Base-by-base conservation (phyloP, 2,888 invertebrate genomes). In the Crepidodera aurea region DNA sequence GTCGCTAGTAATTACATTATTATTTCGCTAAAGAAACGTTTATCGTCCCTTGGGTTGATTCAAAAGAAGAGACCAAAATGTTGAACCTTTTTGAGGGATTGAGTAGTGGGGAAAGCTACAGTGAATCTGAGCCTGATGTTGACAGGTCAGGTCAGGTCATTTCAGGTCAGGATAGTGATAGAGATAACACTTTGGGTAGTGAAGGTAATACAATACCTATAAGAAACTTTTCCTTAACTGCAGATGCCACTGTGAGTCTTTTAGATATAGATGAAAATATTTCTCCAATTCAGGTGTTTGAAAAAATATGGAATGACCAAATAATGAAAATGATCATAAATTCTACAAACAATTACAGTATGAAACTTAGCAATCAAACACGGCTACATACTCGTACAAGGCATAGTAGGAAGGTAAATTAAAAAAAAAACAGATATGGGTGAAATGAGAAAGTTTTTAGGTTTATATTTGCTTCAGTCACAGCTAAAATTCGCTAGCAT, bases 251-350 rank as follows among this genome's bases (percentile, higher is more conserved):
- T 29, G 29, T 5, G 29, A 29, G 4, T 69, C 80, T 80, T 75
- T 5, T 79, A 75, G 66, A 58, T 40, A 68, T 53, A 59, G 60
- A 62, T 16, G 51, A 62, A 61, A 69, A 59, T 62, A 63, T 66
- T 65, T 64, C 64, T 64, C 66, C 59, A 62, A 51, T 64, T 67
- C 65, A 67, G 61, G 63, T 66, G 60, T 63, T 66, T 63, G 63
- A 65, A 60, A 57, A 66, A 16, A 65, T 66, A 54, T 65, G 58
- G 58, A 54, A 66, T 66, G 64, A 66, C 57, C 58, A 62, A 8
- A 10, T 3, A 29, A 29, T 29, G 29, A 10, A 29, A 29, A 29
- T 29, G 29, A 29, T 29, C 10, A 29, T 29, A 29, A 29, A 29
- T 8, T 29, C 29, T 29, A 29, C 29, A 10, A 8, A 29, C 10